A percentile compares a stretch with the other conserved stretches of the same genome.
Conservation (phyloP, 1,140 invertebrate genomes). For the Drosophila jambulina region DNA sequence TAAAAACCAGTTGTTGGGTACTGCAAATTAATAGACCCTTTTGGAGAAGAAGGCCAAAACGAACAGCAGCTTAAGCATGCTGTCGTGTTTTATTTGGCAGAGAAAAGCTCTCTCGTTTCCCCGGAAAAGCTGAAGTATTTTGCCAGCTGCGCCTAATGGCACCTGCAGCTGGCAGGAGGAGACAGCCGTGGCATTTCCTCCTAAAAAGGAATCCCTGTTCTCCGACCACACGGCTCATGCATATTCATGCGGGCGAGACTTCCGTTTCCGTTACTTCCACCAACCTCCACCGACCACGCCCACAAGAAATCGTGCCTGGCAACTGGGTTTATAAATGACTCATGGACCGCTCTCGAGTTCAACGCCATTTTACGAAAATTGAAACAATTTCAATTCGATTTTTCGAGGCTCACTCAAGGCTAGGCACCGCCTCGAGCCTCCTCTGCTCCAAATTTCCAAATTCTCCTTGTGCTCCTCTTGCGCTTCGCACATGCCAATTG, state of each 20-base stretch:
- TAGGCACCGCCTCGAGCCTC: neutral
- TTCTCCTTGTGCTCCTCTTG: conserved; percentile 1
- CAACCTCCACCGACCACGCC: conserved; percentile 17
- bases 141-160: conserved; percentile 56
- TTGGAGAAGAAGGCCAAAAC: neutral
- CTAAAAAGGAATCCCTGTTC: conserved; percentile 56
- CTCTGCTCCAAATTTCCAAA: conserved; percentile 1
- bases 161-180: conserved; percentile 35
- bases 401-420: conserved; percentile 31
- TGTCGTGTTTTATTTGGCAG: conserved; percentile 58
- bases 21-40: conserved; percentile 71
- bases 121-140: conserved; percentile 26
- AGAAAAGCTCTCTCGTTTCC: conserved; percentile 25
- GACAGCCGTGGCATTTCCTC: conserved; percentile 39
- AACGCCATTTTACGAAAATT: conserved; percentile 71
- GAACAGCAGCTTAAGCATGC: conserved; percentile 40
- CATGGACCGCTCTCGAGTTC: conserved; percentile 57
- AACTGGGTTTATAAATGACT: conserved; percentile 57
- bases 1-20: conserved; percentile 45
- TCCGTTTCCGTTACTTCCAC: conserved; percentile 50
- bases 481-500: conserved; percentile 42
- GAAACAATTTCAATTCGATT: conserved; percentile 79
- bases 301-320: conserved; percentile 16
- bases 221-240: conserved; percentile 55
- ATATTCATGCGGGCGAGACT: conserved; percentile 65